phyloP scores from a whole-genome alignment of 2,888 invertebrate species.

The Ischnus inquisitorius region DNA sequence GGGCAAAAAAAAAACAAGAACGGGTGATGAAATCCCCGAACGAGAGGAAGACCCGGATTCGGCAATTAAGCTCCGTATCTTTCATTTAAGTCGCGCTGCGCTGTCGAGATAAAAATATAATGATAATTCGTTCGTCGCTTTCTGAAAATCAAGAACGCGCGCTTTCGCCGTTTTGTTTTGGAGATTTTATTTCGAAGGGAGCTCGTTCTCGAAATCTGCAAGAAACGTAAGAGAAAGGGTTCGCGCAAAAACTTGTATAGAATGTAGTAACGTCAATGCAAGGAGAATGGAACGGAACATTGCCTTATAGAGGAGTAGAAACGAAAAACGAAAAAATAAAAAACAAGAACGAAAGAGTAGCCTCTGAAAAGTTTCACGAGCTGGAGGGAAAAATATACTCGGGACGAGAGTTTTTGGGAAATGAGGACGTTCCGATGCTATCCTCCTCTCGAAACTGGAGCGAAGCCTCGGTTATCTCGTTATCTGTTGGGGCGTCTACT shows the following conservation, averaged over 20 bases:
- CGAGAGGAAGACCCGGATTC: conserved; percentile 21
- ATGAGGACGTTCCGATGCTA: conserved; percentile 55
- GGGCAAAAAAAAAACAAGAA: conserved; percentile 32
- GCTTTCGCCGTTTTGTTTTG: background rate
- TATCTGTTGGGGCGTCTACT: conserved; percentile 54
- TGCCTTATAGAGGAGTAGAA: background rate
- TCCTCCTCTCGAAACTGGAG: conserved; percentile 37
- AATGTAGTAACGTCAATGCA: background rate
- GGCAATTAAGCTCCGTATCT: conserved; percentile 46
- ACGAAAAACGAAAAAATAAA: conserved; percentile 13
- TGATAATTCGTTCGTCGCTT: conserved; percentile 35
- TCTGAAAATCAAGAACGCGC: conserved; percentile 22
- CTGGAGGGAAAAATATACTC: conserved; percentile 3
- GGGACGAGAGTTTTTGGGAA: conserved; percentile 37
- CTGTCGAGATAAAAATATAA: conserved; percentile 37
- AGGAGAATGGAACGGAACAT: background rate
- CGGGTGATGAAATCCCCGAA: conserved; percentile 40
- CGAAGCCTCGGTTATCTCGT: conserved; percentile 61
- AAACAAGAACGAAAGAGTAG: conserved; percentile 8
- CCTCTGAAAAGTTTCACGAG: conserved; percentile 37
- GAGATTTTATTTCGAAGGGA: background rate
- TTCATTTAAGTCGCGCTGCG: background rate
- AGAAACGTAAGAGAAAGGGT: background rate
- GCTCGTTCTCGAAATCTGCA: background rate
- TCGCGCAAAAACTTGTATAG: background rate